Conservation (phyloP, 2,797 vertebrate genomes). For the Semotilus atromaculatus region DNA sequence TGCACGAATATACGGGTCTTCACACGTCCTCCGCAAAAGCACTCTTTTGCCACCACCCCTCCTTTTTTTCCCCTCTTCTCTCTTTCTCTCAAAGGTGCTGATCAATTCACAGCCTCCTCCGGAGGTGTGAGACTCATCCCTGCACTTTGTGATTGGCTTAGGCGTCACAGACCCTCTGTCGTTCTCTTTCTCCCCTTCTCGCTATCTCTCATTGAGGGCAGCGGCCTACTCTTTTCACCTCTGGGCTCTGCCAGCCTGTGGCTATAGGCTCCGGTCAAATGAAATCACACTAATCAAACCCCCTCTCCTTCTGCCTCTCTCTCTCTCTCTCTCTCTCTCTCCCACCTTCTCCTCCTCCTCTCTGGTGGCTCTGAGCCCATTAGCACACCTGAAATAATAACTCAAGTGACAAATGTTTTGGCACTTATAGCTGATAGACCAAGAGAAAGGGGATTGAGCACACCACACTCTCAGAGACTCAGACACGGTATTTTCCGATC, state of each 20-base stretch:
- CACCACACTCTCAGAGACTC: constrained; percentile 55
- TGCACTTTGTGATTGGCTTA: constrained; percentile 67
- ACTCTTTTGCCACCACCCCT: constrained; percentile 48
- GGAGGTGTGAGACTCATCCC: constrained; percentile 76
- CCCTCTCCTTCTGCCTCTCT: constrained; percentile 2
- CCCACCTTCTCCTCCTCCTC: constrained; percentile 59
- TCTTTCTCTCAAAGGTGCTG: constrained; percentile 77
- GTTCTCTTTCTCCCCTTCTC: constrained; percentile 56
- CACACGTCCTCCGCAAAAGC: constrained; percentile 72
- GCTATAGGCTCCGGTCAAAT: constrained; percentile 56
- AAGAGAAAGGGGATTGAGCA: constrained; percentile 54
- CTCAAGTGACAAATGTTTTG: constrained; percentile 71
- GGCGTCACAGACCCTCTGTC: constrained; percentile 51
- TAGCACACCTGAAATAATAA: constrained; percentile 85
- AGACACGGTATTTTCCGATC: constrained; percentile 58
- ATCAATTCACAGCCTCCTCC: constrained; percentile 84
- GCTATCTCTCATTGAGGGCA: constrained; percentile 52
- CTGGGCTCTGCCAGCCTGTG: constrained; percentile 50
- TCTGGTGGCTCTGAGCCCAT: constrained; percentile 75
- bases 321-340: constrained; percentile 49
- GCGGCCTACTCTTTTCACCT: constrained; percentile 61
- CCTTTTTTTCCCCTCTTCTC: constrained; percentile 60
- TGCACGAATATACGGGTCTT: constrained; percentile 75
- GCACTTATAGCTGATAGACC: constrained; percentile 61
- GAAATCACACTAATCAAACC: constrained; percentile 59